Conservation (phyloP, 2,113 vertebrate genomes). For the Salvator merianae region DNA sequence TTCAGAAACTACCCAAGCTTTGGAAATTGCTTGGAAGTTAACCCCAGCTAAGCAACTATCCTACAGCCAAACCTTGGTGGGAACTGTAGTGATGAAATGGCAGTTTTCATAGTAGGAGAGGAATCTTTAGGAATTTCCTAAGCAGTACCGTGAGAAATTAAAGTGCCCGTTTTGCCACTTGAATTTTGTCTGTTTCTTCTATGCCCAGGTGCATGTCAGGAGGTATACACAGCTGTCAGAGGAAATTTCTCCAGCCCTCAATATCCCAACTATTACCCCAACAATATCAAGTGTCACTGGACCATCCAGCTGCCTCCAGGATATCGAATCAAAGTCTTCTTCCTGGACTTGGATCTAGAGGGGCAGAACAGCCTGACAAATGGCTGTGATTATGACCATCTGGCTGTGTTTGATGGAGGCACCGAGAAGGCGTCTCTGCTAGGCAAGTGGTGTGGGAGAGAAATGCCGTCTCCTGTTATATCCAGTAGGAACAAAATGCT, state of each 20-base stretch:
- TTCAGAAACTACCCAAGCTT: not conserved
- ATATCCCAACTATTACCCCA: slow-evolving; percentile 92
- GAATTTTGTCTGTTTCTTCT: slow-evolving; percentile 25
- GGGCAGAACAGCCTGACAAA: slow-evolving; percentile 85
- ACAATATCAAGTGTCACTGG: slow-evolving; percentile 97
- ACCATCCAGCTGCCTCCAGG: slow-evolving; percentile 77
- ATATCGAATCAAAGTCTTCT: slow-evolving; percentile 88
- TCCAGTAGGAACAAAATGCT: slow-evolving; percentile 86
- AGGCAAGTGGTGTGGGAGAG: slow-evolving; percentile 88
- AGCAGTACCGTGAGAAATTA: not conserved
- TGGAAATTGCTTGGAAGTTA: not conserved
- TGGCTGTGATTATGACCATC: slow-evolving; percentile 88
- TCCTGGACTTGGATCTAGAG: slow-evolving; percentile 89
- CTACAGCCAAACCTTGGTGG: not conserved
- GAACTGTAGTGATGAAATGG: not conserved
- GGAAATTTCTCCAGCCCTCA: slow-evolving; percentile 94
- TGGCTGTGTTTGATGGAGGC: slow-evolving; percentile 85
- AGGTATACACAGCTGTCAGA: slow-evolving; percentile 79
- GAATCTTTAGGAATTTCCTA: not conserved
- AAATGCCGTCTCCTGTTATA: slow-evolving; percentile 73
- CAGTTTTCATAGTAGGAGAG: not conserved
- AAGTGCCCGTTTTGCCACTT: not conserved
- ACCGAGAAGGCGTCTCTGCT: slow-evolving; percentile 77
- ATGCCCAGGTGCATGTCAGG: slow-evolving; percentile 89
- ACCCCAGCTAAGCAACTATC: not conserved